phyloP scores from a whole-genome alignment of 2,888 invertebrate species.

The Nephrocerus scutellatus region DNA sequence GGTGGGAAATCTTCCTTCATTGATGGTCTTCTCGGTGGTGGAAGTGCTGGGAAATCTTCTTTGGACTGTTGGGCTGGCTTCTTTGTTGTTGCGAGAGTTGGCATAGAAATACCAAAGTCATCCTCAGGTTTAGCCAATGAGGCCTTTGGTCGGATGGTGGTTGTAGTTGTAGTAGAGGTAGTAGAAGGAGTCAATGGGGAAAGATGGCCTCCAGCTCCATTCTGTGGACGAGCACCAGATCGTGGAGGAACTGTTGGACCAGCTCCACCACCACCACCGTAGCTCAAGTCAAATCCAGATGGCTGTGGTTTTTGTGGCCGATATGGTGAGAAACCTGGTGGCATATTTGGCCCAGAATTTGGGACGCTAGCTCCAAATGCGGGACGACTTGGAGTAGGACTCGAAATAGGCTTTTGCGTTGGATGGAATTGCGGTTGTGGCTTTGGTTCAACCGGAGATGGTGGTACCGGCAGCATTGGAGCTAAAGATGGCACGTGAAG shows the following conservation, averaged over 20 bases:
- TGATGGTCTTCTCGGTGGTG: constrained; percentile 26
- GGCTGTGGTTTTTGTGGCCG: constrained; percentile 38
- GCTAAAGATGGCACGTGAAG: too few relatives aligned
- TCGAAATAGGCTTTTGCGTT: too few relatives aligned
- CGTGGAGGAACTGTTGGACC: constrained; percentile 12
- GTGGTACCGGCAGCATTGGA: too few relatives aligned
- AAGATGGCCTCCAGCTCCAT: constrained; percentile 21
- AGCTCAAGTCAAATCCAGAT: constrained; percentile 39
- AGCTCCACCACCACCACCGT: constrained; percentile 27
- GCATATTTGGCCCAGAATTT: constrained; percentile 29
- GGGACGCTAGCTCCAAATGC: too few relatives aligned
- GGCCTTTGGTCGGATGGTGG: too few relatives aligned
- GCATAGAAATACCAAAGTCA: too few relatives aligned
- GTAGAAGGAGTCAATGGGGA: constrained; percentile 28
- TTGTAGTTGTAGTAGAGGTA: constrained; percentile 19
- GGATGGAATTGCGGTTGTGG: too few relatives aligned
- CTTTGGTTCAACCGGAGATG: too few relatives aligned
- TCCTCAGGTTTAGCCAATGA: too few relatives aligned
- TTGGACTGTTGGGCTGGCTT: constrained; percentile 24
- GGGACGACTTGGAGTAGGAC: too few relatives aligned
- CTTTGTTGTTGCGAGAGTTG: constrained; percentile 25
- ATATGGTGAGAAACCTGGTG: constrained; percentile 33
- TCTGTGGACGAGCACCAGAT: constrained; percentile 18
- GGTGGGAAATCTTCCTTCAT: constrained; percentile 24
- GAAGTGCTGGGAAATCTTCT: constrained; percentile 26